These are phyloP conservation scores for Collichthys lucidus DNA, from an alignment of 2,113 vertebrate genomes.

Conservation along the genomic window DNA sequence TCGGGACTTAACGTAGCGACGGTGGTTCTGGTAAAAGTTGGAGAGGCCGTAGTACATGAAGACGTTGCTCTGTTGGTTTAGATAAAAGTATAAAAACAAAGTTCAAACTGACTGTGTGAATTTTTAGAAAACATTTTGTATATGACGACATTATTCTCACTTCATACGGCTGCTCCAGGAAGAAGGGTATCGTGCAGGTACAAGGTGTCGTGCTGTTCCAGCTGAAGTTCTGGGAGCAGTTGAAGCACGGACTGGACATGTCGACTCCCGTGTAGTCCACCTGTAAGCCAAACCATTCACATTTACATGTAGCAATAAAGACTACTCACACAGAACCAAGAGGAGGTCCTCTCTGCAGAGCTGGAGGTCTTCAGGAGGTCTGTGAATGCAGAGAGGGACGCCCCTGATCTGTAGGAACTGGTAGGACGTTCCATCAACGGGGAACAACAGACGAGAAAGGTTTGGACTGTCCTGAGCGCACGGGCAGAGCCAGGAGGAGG, in stretches of 20 bases:
- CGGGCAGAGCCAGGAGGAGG: too few species aligned
- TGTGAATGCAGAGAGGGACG: too few species aligned
- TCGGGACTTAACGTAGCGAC: constrained; percentile 96
- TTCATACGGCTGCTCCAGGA: constrained; percentile 91
- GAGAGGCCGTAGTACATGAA: constrained; percentile 99
- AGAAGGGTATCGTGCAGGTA: constrained; percentile 88
- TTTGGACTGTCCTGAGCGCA: too few species aligned
- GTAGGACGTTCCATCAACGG: too few species aligned
- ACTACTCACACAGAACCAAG: too few species aligned
- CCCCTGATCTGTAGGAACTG: too few species aligned
- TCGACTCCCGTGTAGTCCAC: constrained; percentile 95
- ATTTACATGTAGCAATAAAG: too few species aligned
- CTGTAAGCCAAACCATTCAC: constrained; percentile 71
- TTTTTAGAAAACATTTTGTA: too few species aligned
- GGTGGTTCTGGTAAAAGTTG: constrained; percentile 98
- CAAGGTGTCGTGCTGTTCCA: constrained; percentile 87
- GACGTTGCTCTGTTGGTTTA: constrained; percentile 88
- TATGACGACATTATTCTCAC: constrained; percentile 68
- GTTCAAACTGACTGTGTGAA: background rate
- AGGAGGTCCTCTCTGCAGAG: too few species aligned
- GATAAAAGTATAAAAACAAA: background rate
- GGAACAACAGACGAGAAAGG: too few species aligned
- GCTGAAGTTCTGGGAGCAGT: constrained; percentile 87
- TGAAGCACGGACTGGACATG: constrained; percentile 89
- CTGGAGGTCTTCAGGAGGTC: too few species aligned